Evolutionary conservation across 2,888 invertebrate species (phyloP).

Genomic region (Parascotia fuliginaria): DNA sequence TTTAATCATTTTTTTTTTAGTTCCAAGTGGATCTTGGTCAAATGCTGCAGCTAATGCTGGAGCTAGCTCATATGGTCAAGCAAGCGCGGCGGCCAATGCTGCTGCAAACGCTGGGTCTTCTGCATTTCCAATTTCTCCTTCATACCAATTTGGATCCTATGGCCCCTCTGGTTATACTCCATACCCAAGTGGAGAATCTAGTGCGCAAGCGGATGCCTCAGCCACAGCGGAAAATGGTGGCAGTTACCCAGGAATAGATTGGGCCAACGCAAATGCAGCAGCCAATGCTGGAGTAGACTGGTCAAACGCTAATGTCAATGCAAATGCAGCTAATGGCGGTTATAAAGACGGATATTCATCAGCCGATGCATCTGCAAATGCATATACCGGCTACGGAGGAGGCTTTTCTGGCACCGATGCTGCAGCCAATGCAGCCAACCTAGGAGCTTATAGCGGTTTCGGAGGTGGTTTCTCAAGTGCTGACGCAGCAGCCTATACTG

Average conservation of each 20-base stretch:
- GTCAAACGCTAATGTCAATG: not conserved
- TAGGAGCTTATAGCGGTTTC: constrained; percentile 7
- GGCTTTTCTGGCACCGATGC: constrained; percentile 7
- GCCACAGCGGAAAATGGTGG: constrained; percentile 3
- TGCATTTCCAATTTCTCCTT: not conserved
- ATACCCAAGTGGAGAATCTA: not conserved
- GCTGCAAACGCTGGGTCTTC: not conserved
- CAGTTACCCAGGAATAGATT: not conserved
- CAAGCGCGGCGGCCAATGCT: constrained; percentile 11
- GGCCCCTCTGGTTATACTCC: not conserved
- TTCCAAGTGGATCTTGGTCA: not conserved
- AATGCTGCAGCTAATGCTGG: constrained; percentile 17
- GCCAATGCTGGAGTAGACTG: not conserved
- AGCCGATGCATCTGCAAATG: constrained; percentile 13
- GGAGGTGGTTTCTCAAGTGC: not conserved
- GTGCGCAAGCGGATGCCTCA: constrained; percentile 4
- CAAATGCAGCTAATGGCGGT: not conserved
- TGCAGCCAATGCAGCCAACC: constrained; percentile 11
- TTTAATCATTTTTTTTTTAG: not conserved
- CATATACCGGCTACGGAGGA: constrained; percentile 5
- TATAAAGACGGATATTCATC: not conserved
- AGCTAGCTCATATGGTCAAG: constrained; percentile 5
- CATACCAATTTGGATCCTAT: not conserved
- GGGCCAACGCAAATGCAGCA: not conserved
- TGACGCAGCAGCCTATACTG: constrained; percentile 16